A percentile compares a stretch with the other conserved stretches of the same genome.
Conservation (phyloP, 2,888 invertebrate genomes). For the Ophonus ardosiacus region DNA sequence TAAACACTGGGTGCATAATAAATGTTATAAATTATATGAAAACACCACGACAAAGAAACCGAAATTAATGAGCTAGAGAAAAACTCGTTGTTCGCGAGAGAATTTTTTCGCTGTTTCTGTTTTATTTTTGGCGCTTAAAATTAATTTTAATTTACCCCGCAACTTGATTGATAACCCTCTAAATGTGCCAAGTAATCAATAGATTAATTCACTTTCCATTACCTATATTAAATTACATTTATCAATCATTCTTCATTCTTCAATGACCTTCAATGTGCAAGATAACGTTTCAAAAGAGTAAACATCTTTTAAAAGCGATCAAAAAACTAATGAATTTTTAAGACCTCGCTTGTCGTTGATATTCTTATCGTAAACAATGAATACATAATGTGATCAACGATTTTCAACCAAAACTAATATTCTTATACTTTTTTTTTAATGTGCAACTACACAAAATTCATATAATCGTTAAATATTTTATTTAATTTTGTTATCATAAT, state of each 20-base stretch:
- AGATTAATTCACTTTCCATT: constrained; percentile 63
- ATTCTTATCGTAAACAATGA: neutral
- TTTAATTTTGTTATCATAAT: no score
- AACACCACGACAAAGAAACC: constrained; percentile 52
- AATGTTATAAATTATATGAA: constrained; percentile 48
- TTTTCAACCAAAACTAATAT: no score
- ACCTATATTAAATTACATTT: constrained; percentile 62
- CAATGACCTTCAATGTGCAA: constrained; percentile 44
- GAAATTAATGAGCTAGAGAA: constrained; percentile 54
- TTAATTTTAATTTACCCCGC: constrained; percentile 60
- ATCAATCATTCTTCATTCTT: constrained; percentile 62
- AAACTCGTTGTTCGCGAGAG: constrained; percentile 48
- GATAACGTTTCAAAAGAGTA: constrained; percentile 61
- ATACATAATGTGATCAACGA: neutral
- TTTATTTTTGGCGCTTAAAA: constrained; percentile 52
- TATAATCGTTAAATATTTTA: no score
- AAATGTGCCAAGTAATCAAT: constrained; percentile 61
- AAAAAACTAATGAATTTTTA: constrained; percentile 53
- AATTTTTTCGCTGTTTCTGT: constrained; percentile 54
- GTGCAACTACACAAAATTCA: no score
- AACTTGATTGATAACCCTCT: constrained; percentile 57
- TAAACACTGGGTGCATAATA: constrained; percentile 35
- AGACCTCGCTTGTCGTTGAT: constrained; percentile 19
- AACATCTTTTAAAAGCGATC: constrained; percentile 55
- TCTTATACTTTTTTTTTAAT: no score